Percentiles rank a stretch among this genome's conserved stretches.
These are phyloP conservation scores for Pterobdella sp. DNA, from an alignment of 2,888 invertebrate genomes.

Conservation along the genomic window DNA sequence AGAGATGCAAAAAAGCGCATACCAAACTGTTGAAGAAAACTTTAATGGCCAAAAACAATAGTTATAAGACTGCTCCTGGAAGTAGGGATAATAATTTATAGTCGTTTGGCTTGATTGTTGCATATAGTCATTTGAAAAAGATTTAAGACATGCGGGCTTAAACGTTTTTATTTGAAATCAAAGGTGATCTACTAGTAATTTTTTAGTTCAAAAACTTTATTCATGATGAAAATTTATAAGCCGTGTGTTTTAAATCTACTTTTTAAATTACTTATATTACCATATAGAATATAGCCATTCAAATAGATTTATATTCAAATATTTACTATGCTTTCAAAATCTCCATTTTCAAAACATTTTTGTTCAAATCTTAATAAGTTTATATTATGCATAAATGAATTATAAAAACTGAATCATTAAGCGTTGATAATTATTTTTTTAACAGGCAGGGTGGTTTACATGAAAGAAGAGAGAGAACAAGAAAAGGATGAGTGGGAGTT, in stretches of 20 bases:
- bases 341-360: neutral
- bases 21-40: conserved; percentile 30
- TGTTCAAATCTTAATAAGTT: too few species aligned
- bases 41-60: conserved; percentile 28
- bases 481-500: conserved; percentile 46
- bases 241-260: too few species aligned
- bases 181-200: neutral
- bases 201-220: too few species aligned
- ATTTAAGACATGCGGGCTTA: too few species aligned
- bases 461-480: conserved; percentile 25
- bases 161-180: neutral
- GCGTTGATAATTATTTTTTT: too few species aligned
- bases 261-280: too few species aligned
- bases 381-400: too few species aligned
- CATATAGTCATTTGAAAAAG: too few species aligned
- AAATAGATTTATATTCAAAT: neutral
- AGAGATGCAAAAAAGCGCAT: conserved; percentile 22
- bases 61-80: conserved; percentile 31
- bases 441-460: neutral
- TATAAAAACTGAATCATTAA: too few species aligned
- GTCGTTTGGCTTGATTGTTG: too few species aligned
- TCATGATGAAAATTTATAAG: too few species aligned
- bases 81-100: conserved; percentile 17
- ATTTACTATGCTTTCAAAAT: neutral
- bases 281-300: too few species aligned